Base-by-base conservation (phyloP, 2,113 vertebrate species). In the Callipepla californica region DNA sequence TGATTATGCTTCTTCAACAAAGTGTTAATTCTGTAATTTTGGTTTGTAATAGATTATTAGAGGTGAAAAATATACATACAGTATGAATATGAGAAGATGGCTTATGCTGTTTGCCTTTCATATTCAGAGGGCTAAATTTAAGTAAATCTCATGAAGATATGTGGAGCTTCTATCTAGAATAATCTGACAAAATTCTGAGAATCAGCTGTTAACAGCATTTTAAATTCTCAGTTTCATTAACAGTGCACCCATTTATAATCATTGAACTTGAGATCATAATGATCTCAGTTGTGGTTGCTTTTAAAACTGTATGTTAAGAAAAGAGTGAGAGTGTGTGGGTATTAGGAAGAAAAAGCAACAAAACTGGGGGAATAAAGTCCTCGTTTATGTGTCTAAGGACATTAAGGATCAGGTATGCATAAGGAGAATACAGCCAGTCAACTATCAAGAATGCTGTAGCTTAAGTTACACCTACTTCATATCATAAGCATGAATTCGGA, bases 221-320 rank as follows among this genome's bases (percentile, higher is more conserved):
- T 57, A 7, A 55, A 57, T 57, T 57, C 55, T 19, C 32, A 57
- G 30, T 57, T 57, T 57, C n/a, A 95, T 98, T 98, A 98, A 97
- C 96, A 95, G 96, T 85, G 57, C 48, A 82, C 57, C 82, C 91
- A 91, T 96, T 97, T 96, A 72, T 89, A 89, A 94, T 98, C 90
- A 89, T 66, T 96, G 97, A 97, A 97, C 96, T 96, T 77, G 96
- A 97, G 96, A 97, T 83, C 79, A 89, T 97, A 95, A 96, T 83
- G 70, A 94, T 94, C 93, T 89, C 92, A 74, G 48, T 83, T 69
- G 44, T 25, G 13, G 34, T 80, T 87, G 36, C 12, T 67, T 94
- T 90, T 86, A 47, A 42, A 69, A 47, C 0, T 47, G 1, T 48
- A 1, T 69, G 11, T 88, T 67, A 75, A 74, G 38, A 2, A n/a